These are phyloP conservation scores for Calcarius lapponicus DNA, from an alignment of 2,797 vertebrate genomes.

Conservation along the genomic window DNA sequence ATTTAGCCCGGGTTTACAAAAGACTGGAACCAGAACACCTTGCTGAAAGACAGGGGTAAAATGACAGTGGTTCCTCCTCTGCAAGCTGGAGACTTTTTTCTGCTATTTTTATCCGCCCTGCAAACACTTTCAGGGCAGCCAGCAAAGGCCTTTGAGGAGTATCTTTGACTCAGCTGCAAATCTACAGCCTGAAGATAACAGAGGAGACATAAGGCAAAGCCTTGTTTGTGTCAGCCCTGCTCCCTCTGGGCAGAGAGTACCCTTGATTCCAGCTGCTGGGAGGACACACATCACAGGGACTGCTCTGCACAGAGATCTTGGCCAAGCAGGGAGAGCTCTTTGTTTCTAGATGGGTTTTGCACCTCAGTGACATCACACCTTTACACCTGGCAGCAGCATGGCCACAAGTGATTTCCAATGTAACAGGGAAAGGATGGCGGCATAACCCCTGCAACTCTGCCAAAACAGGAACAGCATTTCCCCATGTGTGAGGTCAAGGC, in stretches of 20 bases:
- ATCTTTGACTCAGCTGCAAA: neutral
- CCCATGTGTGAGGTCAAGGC: accelerated
- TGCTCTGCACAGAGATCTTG: neutral
- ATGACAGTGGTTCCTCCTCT: neutral
- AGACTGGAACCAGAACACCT: neutral
- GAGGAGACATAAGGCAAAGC: neutral
- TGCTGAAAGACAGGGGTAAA: neutral
- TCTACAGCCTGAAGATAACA: neutral
- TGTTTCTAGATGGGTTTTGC: neutral
- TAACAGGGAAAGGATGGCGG: accelerated
- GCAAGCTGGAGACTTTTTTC: neutral
- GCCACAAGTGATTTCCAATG: neutral
- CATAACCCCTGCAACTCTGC: accelerated
- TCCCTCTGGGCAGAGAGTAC: neutral
- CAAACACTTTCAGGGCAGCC: neutral
- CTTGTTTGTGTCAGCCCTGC: neutral
- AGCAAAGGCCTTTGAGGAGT: neutral
- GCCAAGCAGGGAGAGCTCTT: neutral
- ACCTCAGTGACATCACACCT: neutral
- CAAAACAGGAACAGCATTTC: neutral
- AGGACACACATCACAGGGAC: neutral
- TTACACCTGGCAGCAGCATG: neutral
- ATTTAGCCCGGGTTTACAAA: neutral
- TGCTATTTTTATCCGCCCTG: neutral
- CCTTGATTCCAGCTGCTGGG: neutral